Evolutionary conservation across 2,888 invertebrate species (phyloP), one percentile per base, ranked within the genome.

Genomic region (Coecobrya sp.): DNA sequence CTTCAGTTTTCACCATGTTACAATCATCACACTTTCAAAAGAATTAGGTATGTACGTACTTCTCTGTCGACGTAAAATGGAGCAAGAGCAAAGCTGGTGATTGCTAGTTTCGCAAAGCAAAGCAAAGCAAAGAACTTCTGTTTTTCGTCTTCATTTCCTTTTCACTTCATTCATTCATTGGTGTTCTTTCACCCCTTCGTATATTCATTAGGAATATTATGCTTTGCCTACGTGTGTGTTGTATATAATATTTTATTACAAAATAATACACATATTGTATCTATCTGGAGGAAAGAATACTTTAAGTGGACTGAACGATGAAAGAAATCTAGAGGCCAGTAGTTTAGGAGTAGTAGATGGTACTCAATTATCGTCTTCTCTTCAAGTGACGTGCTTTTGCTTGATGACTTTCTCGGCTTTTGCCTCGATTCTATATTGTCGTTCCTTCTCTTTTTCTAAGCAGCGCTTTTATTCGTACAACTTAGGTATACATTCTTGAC

Each of bases 391-490:
- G 30, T 36, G 30, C n/a, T n/a, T 68, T 7, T 36, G 36, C 36
- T 36, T 70, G 70, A 70, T 70, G 70, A 30, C 70, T 70, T 70
- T 70, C 70, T 70, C 70, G 8, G 30, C 36, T 70, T 70, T 36
- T 16, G 25, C 13, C 27, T 70, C 70, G 4, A 22, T 62, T 62
- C 59, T 62, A 7, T 36, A 7, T 19, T 70, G 7, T 16, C 11
- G 10, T n/a, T 11, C 30, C 11, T 30, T 11, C 8, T 30, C 30
- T 30, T n/a, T n/a, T n/a, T n/a, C n/a, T n/a, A n/a, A n/a, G n/a
- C 13, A 25, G 1, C 19, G 65, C 65, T 2, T n/a, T 11, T n/a
- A n/a, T 25, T 13, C 30, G 5, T 30, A 4, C n/a, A 25, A 3
- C 10, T 70, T n/a, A 7, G 4, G 5, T 30, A 13, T 13, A 70